Evolutionary conservation across 2,113 vertebrate species (phyloP), one percentile per base, ranked within the genome.

Genomic region (Oreochromis tanganicae): DNA sequence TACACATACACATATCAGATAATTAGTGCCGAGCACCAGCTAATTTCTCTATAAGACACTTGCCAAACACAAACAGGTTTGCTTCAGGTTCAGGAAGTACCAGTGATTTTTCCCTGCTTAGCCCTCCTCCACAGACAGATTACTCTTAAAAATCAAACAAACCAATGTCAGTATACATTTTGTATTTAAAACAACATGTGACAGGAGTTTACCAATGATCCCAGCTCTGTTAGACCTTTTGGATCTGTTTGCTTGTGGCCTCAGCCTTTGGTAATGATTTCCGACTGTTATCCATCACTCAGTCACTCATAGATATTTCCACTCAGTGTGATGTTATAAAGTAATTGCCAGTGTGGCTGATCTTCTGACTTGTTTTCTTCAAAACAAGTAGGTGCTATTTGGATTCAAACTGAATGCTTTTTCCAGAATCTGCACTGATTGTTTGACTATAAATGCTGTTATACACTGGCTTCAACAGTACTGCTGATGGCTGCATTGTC

Each of bases 331-430:
- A 52, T 29, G 9, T n/a, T 52, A 5, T 32, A n/a, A 78, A 78
- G 73, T 78, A 50, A 52, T 5, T n/a, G 10, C 6, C 46, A 52
- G 17, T 34, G 12, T 48, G 0, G 41, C 14, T 73, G 21, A 73
- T 11, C 16, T 78, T 78, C 6, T 34, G 17, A 34, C 6, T 52
- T n/a, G 27, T 78, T 78, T 78, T 52, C 46, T 52, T 50, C 24
- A 78, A 52, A 78, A 78, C 43, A 34, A 12, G 4, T 52, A 52
- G 1, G 73, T 34, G 27, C 46, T 78, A n/a, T 52, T 52, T 78
- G 46, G 6, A n/a, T 52, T 52, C 16, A 50, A 78, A 78, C 5
- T 0, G 14, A 29, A 48, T 0, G 1, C 24, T 24, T 48, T 48
- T 75, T 75, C 24, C 71, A 75, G 1, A 75, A 48, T 75, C 24